Evolutionary conservation across 2,113 vertebrate species (phyloP), one percentile per base, ranked within the genome.

Genomic region (Antennarius striatus): DNA sequence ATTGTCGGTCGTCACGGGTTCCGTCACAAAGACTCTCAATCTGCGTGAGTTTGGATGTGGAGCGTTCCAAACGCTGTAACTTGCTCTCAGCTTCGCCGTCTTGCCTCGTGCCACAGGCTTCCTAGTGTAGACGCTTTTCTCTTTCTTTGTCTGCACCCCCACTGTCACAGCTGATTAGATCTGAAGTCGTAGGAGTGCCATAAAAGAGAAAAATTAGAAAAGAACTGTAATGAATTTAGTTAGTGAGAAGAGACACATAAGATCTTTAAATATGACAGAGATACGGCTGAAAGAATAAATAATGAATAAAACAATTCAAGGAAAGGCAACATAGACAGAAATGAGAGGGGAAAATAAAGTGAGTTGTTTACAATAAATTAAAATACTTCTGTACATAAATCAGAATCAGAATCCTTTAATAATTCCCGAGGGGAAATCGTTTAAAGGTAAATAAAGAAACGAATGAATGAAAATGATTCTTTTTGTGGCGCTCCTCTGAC

Each of bases 1-100:
- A 55, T 51, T 30, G 29, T 5, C 2, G 4, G 36, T 57, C 46
- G 5, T 65, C 43, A 57, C 16, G 22, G 15, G 12, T 3, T 16
- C 46, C n/a, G 51, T 51, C 14, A 5, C 30, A 53, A 58, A 42
- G 29, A 74, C 11, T 45, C 6, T 16, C 28, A 62, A 36, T 73
- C 39, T 70, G 72, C 62, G 68, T 72, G 67, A 46, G 59, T 58
- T 1, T 52, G 13, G 56, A 22, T 71, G 16, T 32, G 45, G 14
- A 43, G 4, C 30, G 6, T 36, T 53, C 36, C 10, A 9, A 69
- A 48, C 13, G 36, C 55, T 32, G 12, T 54, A 22, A 8, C 36
- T 57, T 57, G 11, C 42, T 11, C 46, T 32, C 7, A 16, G 36
- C 51, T 64, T 57, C 48, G 53, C 47, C 10, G 71, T n/a, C 45